Evolutionary conservation across 2,797 vertebrate species (phyloP).

Genomic region (Melanotaenia nigrans): DNA sequence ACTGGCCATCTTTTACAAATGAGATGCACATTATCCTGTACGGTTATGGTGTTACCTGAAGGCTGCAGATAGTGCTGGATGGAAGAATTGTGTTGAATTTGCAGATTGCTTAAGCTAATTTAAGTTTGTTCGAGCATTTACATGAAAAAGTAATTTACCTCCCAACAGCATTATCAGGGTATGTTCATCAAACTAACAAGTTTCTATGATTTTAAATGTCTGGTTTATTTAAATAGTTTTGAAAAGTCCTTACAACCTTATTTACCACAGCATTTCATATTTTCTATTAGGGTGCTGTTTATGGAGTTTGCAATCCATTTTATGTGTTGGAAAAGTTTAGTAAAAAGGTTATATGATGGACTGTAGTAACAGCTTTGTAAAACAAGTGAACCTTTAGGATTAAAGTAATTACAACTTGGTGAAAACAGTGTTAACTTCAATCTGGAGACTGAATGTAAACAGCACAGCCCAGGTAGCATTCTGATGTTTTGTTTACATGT

Average conservation of each 20-base stretch:
- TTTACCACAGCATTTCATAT: not conserved
- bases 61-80: not conserved
- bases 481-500: not conserved
- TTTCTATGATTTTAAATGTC: not conserved
- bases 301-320: not conserved
- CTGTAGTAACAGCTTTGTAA: not conserved
- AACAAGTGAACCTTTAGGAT: not conserved
- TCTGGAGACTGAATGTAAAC: not conserved
- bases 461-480: not conserved
- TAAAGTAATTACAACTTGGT: not conserved
- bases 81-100: not conserved
- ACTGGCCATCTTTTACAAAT: not conserved
- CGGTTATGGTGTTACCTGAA: not conserved
- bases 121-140: no score
- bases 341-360: not conserved
- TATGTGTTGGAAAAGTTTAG: not conserved
- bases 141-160: no score
- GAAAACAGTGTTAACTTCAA: not conserved
- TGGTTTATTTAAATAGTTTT: not conserved
- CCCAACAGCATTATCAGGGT: not conserved
- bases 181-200: not conserved
- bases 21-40: not conserved
- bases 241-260: not conserved
- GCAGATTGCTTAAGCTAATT: not conserved
- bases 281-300: not conserved